Base-by-base conservation (phyloP, 92 coral and sea anemone genomes). In the Phenganax stokvisi region DNA sequence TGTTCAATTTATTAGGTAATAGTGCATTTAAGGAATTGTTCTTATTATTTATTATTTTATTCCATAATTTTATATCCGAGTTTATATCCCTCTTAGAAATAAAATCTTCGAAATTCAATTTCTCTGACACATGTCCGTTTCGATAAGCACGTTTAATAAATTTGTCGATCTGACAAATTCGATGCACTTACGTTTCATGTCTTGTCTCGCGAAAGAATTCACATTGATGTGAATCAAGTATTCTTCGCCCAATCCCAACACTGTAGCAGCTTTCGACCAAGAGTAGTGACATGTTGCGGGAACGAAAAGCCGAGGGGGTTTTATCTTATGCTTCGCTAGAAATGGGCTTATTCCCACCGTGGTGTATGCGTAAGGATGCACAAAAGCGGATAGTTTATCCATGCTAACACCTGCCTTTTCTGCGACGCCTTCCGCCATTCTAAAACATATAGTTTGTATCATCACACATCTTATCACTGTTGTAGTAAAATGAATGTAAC, bases 231-330 rank as follows among this genome's bases (percentile, higher is more conserved):
- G 37, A 15, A 87, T 79, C 57, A 91, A 79, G 79, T 88, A 84
- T 12, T 85, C 89, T 75, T 92, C 88, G 8, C 96, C 97, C 20
- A 89, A 66, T 31, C 97, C 96, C 13, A 91, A 85, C 51, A 91
- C 87, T 10, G 96, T 93, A 9, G 77, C 86, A 53, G 92, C 97
- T 81, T 93, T 93, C 29, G 84, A 85, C 11, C 91, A 69, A 6
- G 97, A 93, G 57, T 91, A 84, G 84, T 93, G 97, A 3, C 90
- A 84, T 7, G 97, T 90, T 7, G 89, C 89, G 0, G 97, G 90
- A 6, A 75, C 89, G 57, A 89, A 77, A 8, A 81, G 82, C 67
- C 96, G 86, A 17, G 97, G 92, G 66, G 85, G 75, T 52, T 67
- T 83, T 54, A 92, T 85, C 29, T 71, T 57, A 78, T 92, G 90